phyloP scores from a whole-genome alignment of 2,888 invertebrate genomes.

The Drosophila lacicola region DNA sequence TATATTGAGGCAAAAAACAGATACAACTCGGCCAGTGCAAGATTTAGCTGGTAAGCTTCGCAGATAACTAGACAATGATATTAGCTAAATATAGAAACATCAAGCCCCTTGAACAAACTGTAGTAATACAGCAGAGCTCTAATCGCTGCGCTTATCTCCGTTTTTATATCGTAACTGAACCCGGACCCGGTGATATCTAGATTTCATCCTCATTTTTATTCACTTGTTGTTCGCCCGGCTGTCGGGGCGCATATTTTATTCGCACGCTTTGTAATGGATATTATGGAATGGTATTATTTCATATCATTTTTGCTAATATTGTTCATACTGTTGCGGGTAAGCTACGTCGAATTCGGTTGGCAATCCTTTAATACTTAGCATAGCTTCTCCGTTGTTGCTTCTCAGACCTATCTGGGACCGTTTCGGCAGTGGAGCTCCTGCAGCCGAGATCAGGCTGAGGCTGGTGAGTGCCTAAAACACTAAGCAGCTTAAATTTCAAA shows the following conservation, averaged over 20 bases:
- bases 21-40: not conserved
- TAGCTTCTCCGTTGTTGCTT: not conserved
- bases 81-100: conserved; percentile 28
- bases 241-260: not conserved
- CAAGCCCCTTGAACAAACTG: conserved; percentile 34
- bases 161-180: conserved; percentile 5
- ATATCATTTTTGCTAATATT: conserved; percentile 62
- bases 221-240: conserved; percentile 25
- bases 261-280: conserved; percentile 43
- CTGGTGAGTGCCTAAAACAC: conserved; percentile 51
- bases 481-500: conserved; percentile 29
- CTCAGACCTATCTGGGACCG: conserved; percentile 62
- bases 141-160: conserved; percentile 5
- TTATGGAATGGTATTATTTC: conserved; percentile 63
- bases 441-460: conserved; percentile 9
- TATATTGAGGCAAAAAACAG: not conserved
- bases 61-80: conserved; percentile 17
- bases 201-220: conserved; percentile 46
- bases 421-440: conserved; percentile 44
- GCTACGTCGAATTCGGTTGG: conserved; percentile 6
- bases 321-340: conserved; percentile 62
- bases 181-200: not conserved
- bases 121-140: conserved; percentile 27
- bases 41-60: conserved; percentile 22
- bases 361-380: not conserved